Evolutionary conservation across 2,113 vertebrate genomes (phyloP).

Genomic region (Himantopus leucocephalus): DNA sequence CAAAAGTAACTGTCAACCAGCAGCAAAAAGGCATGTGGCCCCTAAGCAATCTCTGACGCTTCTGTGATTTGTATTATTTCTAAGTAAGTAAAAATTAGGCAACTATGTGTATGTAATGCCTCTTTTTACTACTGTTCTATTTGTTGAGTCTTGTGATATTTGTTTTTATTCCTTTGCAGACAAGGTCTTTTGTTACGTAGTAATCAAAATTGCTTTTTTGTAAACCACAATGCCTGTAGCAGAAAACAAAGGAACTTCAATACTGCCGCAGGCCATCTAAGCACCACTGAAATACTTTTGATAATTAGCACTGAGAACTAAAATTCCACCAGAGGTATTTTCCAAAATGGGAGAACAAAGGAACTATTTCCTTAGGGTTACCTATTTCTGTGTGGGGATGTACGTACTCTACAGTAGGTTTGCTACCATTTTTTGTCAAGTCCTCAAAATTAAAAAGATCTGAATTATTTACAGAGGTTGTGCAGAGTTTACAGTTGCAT

Average conservation of each 20-base stretch:
- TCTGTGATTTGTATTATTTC: background rate
- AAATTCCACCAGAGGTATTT: background rate
- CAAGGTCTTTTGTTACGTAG: background rate
- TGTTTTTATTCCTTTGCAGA: background rate
- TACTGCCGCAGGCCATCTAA: background rate
- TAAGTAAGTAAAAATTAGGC: background rate
- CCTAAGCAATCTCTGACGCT: background rate
- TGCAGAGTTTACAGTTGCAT: background rate
- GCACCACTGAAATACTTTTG: background rate
- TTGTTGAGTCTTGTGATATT: background rate
- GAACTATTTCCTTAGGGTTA: background rate
- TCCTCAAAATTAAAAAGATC: background rate
- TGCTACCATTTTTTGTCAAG: background rate
- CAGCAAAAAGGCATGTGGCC: background rate
- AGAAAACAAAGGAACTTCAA: background rate
- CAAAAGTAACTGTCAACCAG: background rate
- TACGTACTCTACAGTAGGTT: background rate
- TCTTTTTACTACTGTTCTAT: background rate
- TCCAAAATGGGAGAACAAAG: background rate
- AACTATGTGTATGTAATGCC: background rate
- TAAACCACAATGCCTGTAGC: background rate
- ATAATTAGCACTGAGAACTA: background rate
- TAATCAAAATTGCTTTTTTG: background rate
- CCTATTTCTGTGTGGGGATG: background rate
- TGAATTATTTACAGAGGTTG: background rate